Percentiles rank a stretch among this genome's conserved stretches.
Evolutionary conservation across 2,888 invertebrate genomes (phyloP).

Genomic region (Machimus rusticus): DNA sequence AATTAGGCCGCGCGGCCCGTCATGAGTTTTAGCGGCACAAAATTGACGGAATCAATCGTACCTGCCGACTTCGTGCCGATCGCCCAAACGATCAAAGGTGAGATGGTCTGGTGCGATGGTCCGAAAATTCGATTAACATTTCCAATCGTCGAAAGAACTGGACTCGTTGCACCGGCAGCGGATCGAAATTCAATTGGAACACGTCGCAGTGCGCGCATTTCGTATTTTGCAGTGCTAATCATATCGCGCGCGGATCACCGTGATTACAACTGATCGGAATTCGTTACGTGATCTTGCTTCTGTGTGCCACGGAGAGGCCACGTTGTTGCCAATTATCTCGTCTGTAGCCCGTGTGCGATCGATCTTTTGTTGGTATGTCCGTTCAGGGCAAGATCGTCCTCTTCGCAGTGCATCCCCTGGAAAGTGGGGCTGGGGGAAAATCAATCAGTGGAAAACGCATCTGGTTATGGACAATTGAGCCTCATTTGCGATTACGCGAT

Average conservation of each 20-base stretch:
- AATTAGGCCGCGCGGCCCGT: neutral
- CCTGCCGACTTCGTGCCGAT: neutral
- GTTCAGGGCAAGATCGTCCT: neutral
- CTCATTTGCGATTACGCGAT: conserved; percentile 34
- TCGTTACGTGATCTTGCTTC: conserved; percentile 41
- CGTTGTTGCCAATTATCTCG: conserved; percentile 26
- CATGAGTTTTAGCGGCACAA: neutral
- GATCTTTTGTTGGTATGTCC: neutral
- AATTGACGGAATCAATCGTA: conserved; percentile 4
- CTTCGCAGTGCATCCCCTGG: neutral
- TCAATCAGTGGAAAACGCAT: conserved; percentile 33
- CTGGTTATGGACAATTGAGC: conserved; percentile 41
- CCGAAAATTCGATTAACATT: conserved; percentile 30
- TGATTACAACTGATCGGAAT: conserved; percentile 41
- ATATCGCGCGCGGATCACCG: conserved; percentile 24
- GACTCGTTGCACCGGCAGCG: neutral
- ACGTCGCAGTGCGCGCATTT: conserved; percentile 4
- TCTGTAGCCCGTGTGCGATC: neutral
- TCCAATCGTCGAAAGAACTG: neutral
- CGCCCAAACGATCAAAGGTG: neutral
- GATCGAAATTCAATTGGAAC: conserved; percentile 29
- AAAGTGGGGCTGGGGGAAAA: neutral
- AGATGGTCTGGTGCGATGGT: neutral
- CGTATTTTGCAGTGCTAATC: conserved; percentile 26
- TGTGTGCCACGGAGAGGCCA: neutral